These are phyloP conservation scores for Philonicus albiceps DNA, from an alignment of 2,888 invertebrate genomes.

Conservation along the genomic window DNA sequence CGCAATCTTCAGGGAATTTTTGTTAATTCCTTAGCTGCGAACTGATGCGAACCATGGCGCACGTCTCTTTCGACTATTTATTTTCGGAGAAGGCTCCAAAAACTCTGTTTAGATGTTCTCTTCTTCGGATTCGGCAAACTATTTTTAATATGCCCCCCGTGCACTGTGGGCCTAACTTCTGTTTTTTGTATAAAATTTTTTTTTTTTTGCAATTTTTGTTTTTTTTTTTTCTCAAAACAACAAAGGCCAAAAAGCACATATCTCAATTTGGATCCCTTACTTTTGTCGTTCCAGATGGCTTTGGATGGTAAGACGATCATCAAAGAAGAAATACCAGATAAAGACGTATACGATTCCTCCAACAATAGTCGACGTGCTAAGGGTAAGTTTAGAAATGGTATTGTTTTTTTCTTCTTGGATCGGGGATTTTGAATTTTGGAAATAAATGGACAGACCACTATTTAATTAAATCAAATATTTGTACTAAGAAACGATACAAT, in stretches of 20 bases:
- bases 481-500: too few species aligned
- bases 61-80: background rate
- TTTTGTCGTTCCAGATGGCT: conserved; percentile 62
- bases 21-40: conserved; percentile 11
- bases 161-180: background rate
- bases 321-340: conserved; percentile 69
- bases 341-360: conserved; percentile 64
- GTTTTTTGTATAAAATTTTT: background rate
- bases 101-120: background rate
- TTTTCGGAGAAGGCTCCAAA: background rate
- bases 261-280: background rate
- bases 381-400: conserved; percentile 53
- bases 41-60: conserved; percentile 16
- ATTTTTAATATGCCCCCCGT: background rate
- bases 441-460: background rate
- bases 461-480: background rate
- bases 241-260: background rate
- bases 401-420: background rate
- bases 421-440: background rate
- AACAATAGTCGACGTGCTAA: conserved; percentile 56
- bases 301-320: conserved; percentile 71
- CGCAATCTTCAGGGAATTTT: background rate
- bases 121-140: background rate
- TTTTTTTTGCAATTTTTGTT: background rate
- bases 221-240: background rate